phyloP scores from a whole-genome alignment of 1,140 invertebrate genomes.

The Camponotus floridanus region DNA sequence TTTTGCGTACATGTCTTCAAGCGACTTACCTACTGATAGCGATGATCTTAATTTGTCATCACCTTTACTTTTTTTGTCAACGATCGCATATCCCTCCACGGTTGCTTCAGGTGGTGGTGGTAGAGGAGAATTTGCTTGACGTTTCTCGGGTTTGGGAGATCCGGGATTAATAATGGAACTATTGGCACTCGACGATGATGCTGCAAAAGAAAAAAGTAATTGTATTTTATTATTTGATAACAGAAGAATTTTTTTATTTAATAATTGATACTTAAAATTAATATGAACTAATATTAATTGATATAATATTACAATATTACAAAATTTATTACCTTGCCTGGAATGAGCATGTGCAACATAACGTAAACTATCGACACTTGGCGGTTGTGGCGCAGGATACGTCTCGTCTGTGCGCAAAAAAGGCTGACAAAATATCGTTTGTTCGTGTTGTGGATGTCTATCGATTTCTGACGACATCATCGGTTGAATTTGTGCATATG shows the following conservation, averaged over 20 bases:
- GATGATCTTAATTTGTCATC: slow-evolving; percentile 80
- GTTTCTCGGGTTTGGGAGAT: slow-evolving; percentile 94
- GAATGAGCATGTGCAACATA: slow-evolving; percentile 90
- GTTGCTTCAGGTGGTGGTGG: slow-evolving; percentile 90
- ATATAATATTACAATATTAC: neutral
- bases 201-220: slow-evolving; percentile 79
- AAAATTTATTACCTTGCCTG: slow-evolving; percentile 88
- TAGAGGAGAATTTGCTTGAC: slow-evolving; percentile 94
- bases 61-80: slow-evolving; percentile 83
- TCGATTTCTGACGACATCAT: slow-evolving; percentile 85
- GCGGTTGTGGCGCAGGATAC: slow-evolving; percentile 86
- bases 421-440: slow-evolving; percentile 80
- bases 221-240: neutral
- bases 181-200: slow-evolving; percentile 91
- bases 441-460: slow-evolving; percentile 84
- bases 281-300: too few relatives aligned
- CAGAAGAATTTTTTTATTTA: neutral
- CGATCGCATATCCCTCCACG: slow-evolving; percentile 78
- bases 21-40: slow-evolving; percentile 86
- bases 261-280: neutral
- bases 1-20: slow-evolving; percentile 96
- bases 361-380: slow-evolving; percentile 88
- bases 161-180: slow-evolving; percentile 91
- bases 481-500: slow-evolving; percentile 95
- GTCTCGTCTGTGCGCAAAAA: slow-evolving; percentile 75